Conservation (phyloP, 2,797 vertebrate species). For the Fistularia commersonii region DNA sequence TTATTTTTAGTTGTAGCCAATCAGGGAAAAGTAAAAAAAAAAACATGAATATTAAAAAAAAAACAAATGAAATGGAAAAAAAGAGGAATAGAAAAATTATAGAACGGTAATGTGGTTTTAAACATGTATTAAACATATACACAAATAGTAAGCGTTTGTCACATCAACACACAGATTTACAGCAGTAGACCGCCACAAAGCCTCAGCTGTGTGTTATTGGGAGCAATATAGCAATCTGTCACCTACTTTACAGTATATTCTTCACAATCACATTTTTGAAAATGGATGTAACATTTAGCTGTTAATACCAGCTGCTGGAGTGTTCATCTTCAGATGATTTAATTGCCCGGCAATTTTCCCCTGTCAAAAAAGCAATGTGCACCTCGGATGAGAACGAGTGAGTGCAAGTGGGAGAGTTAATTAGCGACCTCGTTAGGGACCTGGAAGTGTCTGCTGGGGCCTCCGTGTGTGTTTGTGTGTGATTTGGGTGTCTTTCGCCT, state of each 20-base stretch:
- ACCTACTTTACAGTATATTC: conserved; percentile 42
- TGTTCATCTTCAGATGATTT: conserved; percentile 80
- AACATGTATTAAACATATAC: not conserved
- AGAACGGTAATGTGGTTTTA: not conserved
- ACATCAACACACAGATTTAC: not conserved
- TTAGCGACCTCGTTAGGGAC: conserved; percentile 83
- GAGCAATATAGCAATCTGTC: conserved; percentile 35
- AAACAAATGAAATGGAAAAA: not conserved
- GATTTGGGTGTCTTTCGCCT: conserved; percentile 8
- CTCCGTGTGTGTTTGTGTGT: conserved; percentile 23
- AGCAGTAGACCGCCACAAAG: conserved; percentile 5
- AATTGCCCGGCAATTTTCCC: conserved; percentile 82
- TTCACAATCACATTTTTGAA: conserved; percentile 57
- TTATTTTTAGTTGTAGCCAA: not conserved
- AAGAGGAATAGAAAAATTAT: not conserved
- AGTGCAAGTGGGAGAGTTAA: conserved; percentile 80
- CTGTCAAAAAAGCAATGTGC: conserved; percentile 80
- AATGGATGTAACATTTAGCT: conserved; percentile 77
- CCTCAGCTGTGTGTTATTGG: conserved; percentile 46
- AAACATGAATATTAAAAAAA: too few species aligned
- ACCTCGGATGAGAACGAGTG: conserved; percentile 72
- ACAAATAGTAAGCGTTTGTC: conserved; percentile 1
- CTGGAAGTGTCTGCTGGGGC: conserved; percentile 74
- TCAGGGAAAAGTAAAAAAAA: not conserved
- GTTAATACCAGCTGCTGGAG: conserved; percentile 78